A percentile compares a stretch with the other conserved stretches of the same genome.
phyloP scores from a whole-genome alignment of 2,113 vertebrate genomes.

The Tympanuchus pallidicinctus region DNA sequence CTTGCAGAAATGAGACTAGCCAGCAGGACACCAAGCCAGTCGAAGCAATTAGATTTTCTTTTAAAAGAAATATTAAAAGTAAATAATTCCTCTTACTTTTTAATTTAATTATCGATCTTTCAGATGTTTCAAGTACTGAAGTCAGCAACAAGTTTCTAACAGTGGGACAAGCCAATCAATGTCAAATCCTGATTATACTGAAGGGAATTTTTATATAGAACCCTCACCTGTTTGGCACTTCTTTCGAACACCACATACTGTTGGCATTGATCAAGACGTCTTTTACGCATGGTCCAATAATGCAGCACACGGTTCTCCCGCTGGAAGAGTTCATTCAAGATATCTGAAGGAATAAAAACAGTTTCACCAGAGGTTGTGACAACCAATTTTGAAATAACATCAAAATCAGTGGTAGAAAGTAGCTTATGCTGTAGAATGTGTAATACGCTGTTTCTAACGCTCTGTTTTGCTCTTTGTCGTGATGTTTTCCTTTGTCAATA shows the following conservation, averaged over 20 bases:
- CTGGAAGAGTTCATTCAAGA: slow-evolving; percentile 96
- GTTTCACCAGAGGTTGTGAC: neutral
- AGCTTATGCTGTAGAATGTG: neutral
- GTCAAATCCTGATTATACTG: neutral
- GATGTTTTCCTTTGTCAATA: neutral
- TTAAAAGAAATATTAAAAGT: neutral
- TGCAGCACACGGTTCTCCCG: slow-evolving; percentile 97
- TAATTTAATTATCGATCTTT: neutral
- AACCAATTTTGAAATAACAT: neutral
- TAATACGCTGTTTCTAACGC: neutral
- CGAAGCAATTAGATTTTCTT: neutral
- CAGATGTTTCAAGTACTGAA: neutral
- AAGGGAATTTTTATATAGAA: neutral
- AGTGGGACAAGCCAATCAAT: neutral
- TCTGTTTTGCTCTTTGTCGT: neutral
- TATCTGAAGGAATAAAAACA: slow-evolving; percentile 80
- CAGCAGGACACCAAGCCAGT: neutral
- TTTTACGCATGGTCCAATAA: slow-evolving; percentile 98
- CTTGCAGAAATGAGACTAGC: neutral
- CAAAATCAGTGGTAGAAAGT: neutral
- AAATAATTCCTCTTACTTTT: neutral
- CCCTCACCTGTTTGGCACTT: slow-evolving; percentile 96
- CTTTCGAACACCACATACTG: slow-evolving; percentile 99
- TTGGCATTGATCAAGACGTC: slow-evolving; percentile 96
- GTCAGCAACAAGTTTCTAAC: neutral